A percentile compares a stretch with the other conserved stretches of the same genome.
Evolutionary conservation across 2,888 invertebrate genomes (phyloP).

Genomic region (Candidula unifasciata): DNA sequence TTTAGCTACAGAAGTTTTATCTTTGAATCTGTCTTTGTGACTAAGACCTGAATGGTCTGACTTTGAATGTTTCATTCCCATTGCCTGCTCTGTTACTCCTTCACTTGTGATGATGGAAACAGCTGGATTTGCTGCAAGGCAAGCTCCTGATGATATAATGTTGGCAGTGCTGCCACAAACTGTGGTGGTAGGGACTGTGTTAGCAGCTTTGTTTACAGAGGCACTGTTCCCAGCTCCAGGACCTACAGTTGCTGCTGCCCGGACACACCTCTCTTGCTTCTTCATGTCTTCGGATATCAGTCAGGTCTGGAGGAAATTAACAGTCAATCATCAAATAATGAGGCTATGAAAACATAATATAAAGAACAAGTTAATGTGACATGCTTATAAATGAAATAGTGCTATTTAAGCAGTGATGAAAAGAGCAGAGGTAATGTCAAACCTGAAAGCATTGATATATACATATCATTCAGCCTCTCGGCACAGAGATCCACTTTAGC

Average conservation of each 20-base stretch:
- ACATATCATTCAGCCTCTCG: no score
- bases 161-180: conserved; percentile 2
- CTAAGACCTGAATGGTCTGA: conserved; percentile 64
- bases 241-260: conserved; percentile 6
- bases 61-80: conserved; percentile 69
- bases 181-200: conserved; percentile 31
- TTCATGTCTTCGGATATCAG: conserved; percentile 49
- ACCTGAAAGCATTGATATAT: no score
- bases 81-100: conserved; percentile 29
- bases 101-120: neutral
- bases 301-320: neutral
- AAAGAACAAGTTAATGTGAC: no score
- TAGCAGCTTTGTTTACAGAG: conserved; percentile 3
- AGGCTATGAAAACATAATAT: no score
- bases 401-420: no score
- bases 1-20: conserved; percentile 61
- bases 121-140: conserved; percentile 18
- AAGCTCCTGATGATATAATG: conserved; percentile 18
- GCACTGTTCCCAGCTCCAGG: conserved; percentile 3
- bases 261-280: conserved; percentile 54
- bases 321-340: neutral
- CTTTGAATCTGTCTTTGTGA: conserved; percentile 53
- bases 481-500: no score
- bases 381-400: no score
- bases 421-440: no score